Evolutionary conservation across 1,140 invertebrate genomes (phyloP), one percentile per base, ranked within the genome.

Genomic region (Aphidius ervi): DNA sequence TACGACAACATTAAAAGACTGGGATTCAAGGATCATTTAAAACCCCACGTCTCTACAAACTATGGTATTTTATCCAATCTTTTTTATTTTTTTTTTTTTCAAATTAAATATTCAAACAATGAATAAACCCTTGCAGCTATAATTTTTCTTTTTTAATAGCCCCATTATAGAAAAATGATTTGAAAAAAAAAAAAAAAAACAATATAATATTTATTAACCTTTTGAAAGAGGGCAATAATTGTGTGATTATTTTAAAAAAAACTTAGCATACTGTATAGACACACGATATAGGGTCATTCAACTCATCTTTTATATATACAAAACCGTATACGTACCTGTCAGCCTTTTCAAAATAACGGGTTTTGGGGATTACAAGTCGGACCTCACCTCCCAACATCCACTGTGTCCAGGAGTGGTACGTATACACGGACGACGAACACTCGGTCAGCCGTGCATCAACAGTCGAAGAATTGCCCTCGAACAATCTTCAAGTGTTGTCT

Each of bases 401-500:
- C 9, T 41, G 4, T 62, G 60, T 56, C 53, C 60, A 62, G 60
- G 55, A 62, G 55, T 56, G 60, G 46, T 57, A 41, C 41, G 55
- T 56, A 23, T 64, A 54, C 63, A 68, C 58, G 66, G 69, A 66
- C 67, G 64, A 69, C 59, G 64, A 63, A 63, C 70, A 70, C 64
- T 77, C 78, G 78, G 78, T 80, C 76, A 79, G 76, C 77, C 78
- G 77, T 80, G 71, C 72, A 77, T 66, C 68, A 67, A 68, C 68
- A 62, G 75, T 75, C 74, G 66, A 69, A 77, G 71, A 68, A 77
- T 76, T 72, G 71, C 70, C 71, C 65, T 63, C 62, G 23, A 31
- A 31, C 23, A 31, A 31, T 31, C 23, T 31, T 4, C 23, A 31
- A 45, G 47, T 40, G 10, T 50, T 49, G 46, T 42, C 45, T 52